These are phyloP conservation scores for Pseudochirops cupreus DNA, from an alignment of 2,797 vertebrate species.

Conservation along the genomic window DNA sequence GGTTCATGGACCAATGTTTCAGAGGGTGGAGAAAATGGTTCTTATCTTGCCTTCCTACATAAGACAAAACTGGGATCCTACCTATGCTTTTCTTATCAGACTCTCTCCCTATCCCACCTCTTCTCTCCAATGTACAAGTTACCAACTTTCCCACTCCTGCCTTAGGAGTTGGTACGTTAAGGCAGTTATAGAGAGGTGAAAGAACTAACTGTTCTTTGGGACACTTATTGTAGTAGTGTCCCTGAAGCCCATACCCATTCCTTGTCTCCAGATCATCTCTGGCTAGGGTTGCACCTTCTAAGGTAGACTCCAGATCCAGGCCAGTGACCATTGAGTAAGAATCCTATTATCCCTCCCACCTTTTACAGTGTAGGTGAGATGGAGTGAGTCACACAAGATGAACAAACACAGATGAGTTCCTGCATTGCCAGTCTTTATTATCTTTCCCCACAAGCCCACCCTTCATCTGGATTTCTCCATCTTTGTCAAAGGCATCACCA, in stretches of 20 bases:
- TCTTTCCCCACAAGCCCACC: neutral
- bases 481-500: neutral
- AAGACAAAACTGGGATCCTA: neutral
- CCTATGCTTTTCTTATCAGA: neutral
- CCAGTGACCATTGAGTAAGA: neutral
- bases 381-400: neutral
- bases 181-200: neutral
- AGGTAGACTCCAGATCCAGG: neutral
- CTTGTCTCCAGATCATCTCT: neutral
- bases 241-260: neutral
- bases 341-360: neutral
- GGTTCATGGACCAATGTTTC: neutral
- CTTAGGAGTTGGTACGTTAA: neutral
- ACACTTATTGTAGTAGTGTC: neutral
- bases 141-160: neutral
- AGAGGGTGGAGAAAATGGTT: neutral
- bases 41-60: neutral
- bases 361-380: neutral
- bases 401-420: neutral
- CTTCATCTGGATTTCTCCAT: neutral
- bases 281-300: neutral
- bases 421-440: neutral
- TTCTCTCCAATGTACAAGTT: neutral
- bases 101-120: rapidly evolving
- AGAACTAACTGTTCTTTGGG: neutral